phyloP scores from a whole-genome alignment of 2,797 vertebrate genomes.

The Microctenopoma lineatum region DNA sequence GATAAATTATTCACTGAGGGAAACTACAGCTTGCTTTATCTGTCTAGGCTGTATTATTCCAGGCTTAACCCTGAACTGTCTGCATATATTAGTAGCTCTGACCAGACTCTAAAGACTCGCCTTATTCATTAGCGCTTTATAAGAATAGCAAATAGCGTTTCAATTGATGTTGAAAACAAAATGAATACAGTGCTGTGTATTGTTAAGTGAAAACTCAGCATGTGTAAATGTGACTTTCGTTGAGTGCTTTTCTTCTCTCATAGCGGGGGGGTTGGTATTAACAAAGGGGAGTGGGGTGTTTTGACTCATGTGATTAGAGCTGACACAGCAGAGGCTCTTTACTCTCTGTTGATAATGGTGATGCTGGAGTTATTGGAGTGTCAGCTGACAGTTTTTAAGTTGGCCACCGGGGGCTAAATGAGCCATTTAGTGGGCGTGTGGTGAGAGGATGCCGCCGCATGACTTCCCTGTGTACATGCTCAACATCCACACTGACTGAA shows the following conservation, averaged over 20 bases:
- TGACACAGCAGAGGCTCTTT: constrained; percentile 12
- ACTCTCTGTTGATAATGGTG: neutral
- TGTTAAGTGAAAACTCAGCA: neutral
- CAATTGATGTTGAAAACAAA: neutral
- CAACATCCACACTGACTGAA: neutral
- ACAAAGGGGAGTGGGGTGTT: neutral
- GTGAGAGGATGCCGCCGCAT: neutral
- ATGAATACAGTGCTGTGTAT: neutral
- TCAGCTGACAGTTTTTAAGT: constrained; percentile 11
- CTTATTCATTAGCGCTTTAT: constrained; percentile 29
- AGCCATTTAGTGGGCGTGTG: constrained; percentile 16
- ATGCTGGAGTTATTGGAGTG: neutral
- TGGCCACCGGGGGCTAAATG: constrained; percentile 38
- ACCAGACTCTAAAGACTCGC: constrained; percentile 4
- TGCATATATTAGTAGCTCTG: constrained; percentile 17
- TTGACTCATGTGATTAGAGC: neutral
- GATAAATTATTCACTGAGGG: constrained; percentile 39
- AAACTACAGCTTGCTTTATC: constrained; percentile 29
- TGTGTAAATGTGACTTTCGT: neutral
- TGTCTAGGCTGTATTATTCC: constrained; percentile 9
- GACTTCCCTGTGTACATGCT: neutral
- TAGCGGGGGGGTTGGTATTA: constrained; percentile 1
- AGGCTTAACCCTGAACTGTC: constrained; percentile 40
- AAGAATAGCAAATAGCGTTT: constrained; percentile 4
- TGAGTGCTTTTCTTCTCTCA: neutral